phyloP scores from a whole-genome alignment of 2,113 vertebrate species.

The Procavia capensis region DNA sequence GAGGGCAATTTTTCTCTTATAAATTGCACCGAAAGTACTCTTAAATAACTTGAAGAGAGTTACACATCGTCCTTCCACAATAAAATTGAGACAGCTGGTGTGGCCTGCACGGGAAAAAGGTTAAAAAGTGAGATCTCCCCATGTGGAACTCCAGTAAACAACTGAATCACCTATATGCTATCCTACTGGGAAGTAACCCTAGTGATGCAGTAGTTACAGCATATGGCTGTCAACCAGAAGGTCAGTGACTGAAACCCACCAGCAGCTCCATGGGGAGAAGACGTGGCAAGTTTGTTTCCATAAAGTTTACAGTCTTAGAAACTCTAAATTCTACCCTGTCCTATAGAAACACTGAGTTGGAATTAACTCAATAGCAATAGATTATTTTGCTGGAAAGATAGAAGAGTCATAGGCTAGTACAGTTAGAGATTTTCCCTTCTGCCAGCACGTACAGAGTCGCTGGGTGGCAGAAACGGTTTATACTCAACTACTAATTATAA shows the following conservation, averaged over 20 bases:
- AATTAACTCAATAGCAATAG: not conserved
- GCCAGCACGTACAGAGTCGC: not conserved
- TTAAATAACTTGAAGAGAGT: constrained; percentile 8
- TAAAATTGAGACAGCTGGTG: not conserved
- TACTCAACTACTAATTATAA: no score
- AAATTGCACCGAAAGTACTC: not conserved
- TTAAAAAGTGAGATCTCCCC: not conserved
- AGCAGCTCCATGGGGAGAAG: not conserved
- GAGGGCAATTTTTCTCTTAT: not conserved
- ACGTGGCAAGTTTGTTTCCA: not conserved
- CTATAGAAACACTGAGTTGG: not conserved
- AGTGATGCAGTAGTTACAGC: not conserved
- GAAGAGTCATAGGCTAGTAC: not conserved
- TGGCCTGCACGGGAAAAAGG: not conserved
- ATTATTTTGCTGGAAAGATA: not conserved
- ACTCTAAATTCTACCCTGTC: not conserved
- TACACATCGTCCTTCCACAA: not conserved
- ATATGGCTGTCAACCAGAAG: not conserved
- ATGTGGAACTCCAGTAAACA: not conserved
- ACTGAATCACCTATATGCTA: not conserved
- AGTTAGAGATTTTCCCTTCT: not conserved
- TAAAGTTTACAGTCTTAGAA: not conserved
- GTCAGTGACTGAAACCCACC: not conserved
- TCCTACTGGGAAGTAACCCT: not conserved
- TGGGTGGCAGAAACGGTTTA: no score